phyloP scores from a whole-genome alignment of 2,797 vertebrate genomes.

The Typhlichthys eigenmanni region DNA sequence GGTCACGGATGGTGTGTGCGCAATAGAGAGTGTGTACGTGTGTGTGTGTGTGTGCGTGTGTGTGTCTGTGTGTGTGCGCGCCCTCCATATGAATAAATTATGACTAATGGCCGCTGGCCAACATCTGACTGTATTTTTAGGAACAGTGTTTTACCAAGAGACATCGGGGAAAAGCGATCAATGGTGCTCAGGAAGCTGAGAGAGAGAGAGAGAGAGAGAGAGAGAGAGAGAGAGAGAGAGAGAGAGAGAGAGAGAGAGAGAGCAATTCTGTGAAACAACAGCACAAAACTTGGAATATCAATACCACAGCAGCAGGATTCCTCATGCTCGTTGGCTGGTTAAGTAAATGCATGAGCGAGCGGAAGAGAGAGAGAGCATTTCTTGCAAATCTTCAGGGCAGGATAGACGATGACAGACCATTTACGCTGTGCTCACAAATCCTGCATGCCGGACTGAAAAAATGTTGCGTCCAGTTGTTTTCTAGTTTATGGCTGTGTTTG shows the following conservation, averaged over 20 bases:
- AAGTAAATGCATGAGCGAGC: too few species aligned
- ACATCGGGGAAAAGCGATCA: conserved; percentile 38
- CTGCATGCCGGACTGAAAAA: conserved; percentile 44
- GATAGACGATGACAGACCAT: conserved; percentile 42
- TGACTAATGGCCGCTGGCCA: conserved; percentile 46
- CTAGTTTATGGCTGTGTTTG: conserved; percentile 57
- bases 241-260: too few species aligned
- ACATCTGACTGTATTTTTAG: conserved; percentile 2
- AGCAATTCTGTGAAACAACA: too few species aligned
- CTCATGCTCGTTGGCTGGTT: too few species aligned
- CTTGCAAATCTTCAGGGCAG: conserved; percentile 31
- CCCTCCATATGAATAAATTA: conserved; percentile 62
- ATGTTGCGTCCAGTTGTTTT: conserved; percentile 70
- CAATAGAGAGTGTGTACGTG: not conserved
- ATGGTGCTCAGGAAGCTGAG: conserved; percentile 48
- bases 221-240: too few species aligned
- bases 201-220: not conserved
- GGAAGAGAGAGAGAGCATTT: too few species aligned
- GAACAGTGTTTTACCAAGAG: conserved; percentile 27
- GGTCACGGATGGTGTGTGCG: conserved; percentile 28
- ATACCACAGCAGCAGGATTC: too few species aligned
- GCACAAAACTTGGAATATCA: too few species aligned
- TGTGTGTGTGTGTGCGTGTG: too few species aligned
- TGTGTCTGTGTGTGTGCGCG: too few species aligned
- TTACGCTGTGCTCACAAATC: conserved; percentile 67